Evolutionary conservation across 1,140 invertebrate genomes (phyloP).

Genomic region (Orius insidiosus): DNA sequence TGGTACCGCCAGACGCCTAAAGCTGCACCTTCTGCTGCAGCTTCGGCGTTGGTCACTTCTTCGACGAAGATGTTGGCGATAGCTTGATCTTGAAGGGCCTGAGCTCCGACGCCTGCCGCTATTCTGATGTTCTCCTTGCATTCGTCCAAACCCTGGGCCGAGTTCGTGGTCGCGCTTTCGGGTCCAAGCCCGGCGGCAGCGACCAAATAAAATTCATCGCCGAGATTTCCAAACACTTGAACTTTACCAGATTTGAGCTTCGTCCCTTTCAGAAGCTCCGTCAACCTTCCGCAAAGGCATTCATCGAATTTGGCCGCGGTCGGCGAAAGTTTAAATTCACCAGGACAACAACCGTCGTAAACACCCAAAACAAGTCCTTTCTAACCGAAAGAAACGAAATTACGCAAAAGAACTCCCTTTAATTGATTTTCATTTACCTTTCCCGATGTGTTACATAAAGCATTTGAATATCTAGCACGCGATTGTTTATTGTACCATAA

Average conservation of each 20-base stretch:
- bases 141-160: conserved; percentile 29
- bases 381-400: too few relatives aligned
- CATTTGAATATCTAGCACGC: too few relatives aligned
- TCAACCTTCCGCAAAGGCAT: conserved; percentile 6
- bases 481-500: too few relatives aligned
- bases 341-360: conserved; percentile 9
- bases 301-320: conserved; percentile 5
- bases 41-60: conserved; percentile 48
- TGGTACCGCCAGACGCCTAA: conserved; percentile 47
- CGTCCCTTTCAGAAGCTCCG: conserved; percentile 10
- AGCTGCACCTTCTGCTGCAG: conserved; percentile 52
- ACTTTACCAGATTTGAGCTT: conserved; percentile 3
- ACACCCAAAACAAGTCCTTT: conserved; percentile 11
- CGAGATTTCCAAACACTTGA: conserved; percentile 29
- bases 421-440: too few relatives aligned
- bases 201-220: conserved; percentile 20
- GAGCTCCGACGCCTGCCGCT: conserved; percentile 28
- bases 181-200: conserved; percentile 32
- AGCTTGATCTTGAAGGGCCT: conserved; percentile 29
- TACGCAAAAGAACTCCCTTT: too few relatives aligned
- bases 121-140: conserved; percentile 29
- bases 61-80: conserved; percentile 41
- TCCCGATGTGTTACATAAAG: too few relatives aligned
- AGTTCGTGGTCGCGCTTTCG: conserved; percentile 24
- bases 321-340: not conserved